Evolutionary conservation across 1,140 invertebrate genomes (phyloP).

Genomic region (Protaetia brevitarsis): DNA sequence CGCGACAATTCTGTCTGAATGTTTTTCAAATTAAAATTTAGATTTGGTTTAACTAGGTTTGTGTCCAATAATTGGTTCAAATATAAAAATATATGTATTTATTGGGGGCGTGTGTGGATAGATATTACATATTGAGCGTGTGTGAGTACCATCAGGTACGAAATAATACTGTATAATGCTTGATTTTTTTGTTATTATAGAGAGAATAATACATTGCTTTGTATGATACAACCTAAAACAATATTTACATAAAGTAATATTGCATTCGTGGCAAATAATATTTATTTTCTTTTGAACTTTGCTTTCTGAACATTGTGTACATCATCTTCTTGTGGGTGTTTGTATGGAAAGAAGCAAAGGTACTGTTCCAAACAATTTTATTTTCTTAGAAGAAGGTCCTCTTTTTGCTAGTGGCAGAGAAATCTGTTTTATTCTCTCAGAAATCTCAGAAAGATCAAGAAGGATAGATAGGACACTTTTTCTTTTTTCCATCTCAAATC

Average conservation of each 20-base stretch:
- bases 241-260: slow-evolving; percentile 29
- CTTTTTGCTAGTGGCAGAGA: slow-evolving; percentile 14
- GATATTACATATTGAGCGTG: too few species aligned
- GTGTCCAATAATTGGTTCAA: too few species aligned
- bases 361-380: slow-evolving; percentile 13
- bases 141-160: too few species aligned
- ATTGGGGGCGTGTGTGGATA: too few species aligned
- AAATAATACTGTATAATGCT: too few species aligned
- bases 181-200: too few species aligned
- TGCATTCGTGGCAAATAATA: slow-evolving; percentile 28
- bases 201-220: too few species aligned
- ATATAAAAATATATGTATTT: too few species aligned
- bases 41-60: too few species aligned
- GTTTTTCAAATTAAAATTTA: too few species aligned
- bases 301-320: slow-evolving; percentile 6
- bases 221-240: slow-evolving; percentile 32
- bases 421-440: slow-evolving; percentile 25
- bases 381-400: slow-evolving; percentile 21
- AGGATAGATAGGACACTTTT: slow-evolving; percentile 26
- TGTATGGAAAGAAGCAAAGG: slow-evolving; percentile 26
- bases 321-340: slow-evolving; percentile 28
- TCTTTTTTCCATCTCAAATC: slow-evolving; percentile 25
- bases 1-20: too few species aligned
- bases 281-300: slow-evolving; percentile 31
- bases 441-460: slow-evolving; percentile 31